Evolutionary conservation across 2,888 invertebrate species (phyloP).

Genomic region (Acanthosepion lycidas): DNA sequence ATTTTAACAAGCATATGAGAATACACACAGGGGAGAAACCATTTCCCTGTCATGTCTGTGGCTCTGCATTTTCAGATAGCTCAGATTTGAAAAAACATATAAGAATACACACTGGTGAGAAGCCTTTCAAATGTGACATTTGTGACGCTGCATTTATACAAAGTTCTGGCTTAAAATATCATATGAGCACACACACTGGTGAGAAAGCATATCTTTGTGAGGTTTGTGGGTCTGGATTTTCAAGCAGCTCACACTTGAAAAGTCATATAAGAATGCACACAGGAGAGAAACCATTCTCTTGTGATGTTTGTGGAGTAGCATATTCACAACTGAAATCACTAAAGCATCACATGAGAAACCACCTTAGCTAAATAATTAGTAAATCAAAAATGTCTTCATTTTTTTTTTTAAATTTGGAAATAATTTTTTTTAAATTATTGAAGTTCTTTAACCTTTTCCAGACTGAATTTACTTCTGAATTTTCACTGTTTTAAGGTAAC

Average conservation of each 20-base stretch:
- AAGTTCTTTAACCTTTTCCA: too few relatives aligned
- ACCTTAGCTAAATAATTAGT: not conserved
- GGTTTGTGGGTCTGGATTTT: not conserved
- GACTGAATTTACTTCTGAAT: too few relatives aligned
- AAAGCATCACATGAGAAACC: not conserved
- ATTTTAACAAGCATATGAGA: not conserved
- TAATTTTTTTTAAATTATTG: too few relatives aligned
- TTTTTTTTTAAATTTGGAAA: too few relatives aligned
- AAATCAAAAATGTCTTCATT: not conserved
- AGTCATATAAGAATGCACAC: not conserved
- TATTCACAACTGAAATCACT: not conserved
- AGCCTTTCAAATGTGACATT: not conserved
- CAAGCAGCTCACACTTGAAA: not conserved
- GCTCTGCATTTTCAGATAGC: not conserved
- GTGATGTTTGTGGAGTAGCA: not conserved
- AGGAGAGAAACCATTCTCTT: not conserved
- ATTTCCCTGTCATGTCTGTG: not conserved
- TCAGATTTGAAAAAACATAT: not conserved
- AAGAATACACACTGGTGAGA: not conserved
- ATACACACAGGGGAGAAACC: not conserved
- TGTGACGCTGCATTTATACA: not conserved
- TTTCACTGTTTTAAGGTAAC: too few relatives aligned
- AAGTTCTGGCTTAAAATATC: not conserved
- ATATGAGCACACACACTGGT: constrained; percentile 15
- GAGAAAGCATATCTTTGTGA: constrained; percentile 1